phyloP scores from a whole-genome alignment of 2,113 vertebrate species.

The Uropsilus gracilis region DNA sequence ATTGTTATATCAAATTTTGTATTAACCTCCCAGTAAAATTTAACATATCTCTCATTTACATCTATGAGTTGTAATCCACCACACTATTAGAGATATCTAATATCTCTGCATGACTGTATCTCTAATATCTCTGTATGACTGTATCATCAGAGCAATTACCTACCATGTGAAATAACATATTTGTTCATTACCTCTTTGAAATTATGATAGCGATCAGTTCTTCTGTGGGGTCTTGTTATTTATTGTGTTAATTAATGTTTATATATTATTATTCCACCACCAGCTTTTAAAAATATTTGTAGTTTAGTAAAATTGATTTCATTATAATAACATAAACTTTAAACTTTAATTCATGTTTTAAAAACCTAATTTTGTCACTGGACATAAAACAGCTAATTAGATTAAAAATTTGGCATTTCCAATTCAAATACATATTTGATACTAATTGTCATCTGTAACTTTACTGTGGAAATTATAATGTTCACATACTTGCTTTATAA shows the following conservation, averaged over 20 bases:
- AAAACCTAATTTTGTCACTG: not conserved
- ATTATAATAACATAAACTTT: not conserved
- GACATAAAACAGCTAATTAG: not conserved
- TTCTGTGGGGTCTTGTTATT: not conserved
- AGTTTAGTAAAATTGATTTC: not conserved
- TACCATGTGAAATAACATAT: not conserved
- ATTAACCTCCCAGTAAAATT: not conserved
- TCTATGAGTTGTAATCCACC: not conserved
- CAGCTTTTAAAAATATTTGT: not conserved
- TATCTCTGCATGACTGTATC: too few relatives aligned
- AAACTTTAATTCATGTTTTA: not conserved
- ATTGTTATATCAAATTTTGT: not conserved
- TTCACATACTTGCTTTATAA: not conserved
- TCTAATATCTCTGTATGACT: not conserved
- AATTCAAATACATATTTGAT: not conserved
- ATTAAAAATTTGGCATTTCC: not conserved
- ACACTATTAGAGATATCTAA: not conserved
- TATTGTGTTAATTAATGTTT: not conserved
- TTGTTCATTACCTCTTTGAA: not conserved
- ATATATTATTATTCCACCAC: not conserved
- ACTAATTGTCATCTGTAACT: not conserved
- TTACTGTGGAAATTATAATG: not conserved
- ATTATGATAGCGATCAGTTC: not conserved
- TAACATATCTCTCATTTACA: not conserved
- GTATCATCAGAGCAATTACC: not conserved